These are phyloP conservation scores for Pantala flavescens DNA, from an alignment of 1,140 invertebrate species.

Conservation along the genomic window DNA sequence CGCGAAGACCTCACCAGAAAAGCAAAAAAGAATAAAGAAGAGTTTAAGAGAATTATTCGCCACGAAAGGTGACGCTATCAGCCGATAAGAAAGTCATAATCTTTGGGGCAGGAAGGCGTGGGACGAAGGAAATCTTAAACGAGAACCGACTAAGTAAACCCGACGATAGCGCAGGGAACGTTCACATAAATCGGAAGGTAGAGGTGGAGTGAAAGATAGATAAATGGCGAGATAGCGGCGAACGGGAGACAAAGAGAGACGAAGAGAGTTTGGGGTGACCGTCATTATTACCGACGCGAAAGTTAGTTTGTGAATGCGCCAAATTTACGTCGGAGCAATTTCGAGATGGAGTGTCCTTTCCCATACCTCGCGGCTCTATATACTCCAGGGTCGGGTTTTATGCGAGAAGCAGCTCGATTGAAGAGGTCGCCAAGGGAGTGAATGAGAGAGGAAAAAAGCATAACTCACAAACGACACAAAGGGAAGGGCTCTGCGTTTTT, in stretches of 20 bases:
- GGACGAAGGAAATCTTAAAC: too few species aligned
- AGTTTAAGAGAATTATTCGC: too few species aligned
- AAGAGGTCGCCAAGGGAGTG: too few species aligned
- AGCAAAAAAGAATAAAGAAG: too few species aligned
- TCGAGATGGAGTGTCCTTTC: background rate
- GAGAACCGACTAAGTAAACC: too few species aligned
- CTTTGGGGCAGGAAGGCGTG: too few species aligned
- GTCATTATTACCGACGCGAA: background rate
- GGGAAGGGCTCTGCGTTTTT: background rate
- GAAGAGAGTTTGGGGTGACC: background rate
- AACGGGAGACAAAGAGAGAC: background rate
- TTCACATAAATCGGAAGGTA: too few species aligned
- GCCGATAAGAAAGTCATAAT: too few species aligned
- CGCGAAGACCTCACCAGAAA: too few species aligned
- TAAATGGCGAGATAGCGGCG: background rate
- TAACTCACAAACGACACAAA: background rate
- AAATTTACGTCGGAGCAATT: background rate
- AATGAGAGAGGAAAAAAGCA: background rate
- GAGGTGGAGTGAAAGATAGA: background rate
- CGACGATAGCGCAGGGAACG: too few species aligned
- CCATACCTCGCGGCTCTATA: background rate
- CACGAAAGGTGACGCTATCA: too few species aligned
- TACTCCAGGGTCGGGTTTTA: background rate
- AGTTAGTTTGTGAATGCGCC: constrained; percentile 3
- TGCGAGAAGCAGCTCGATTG: background rate